A percentile compares a stretch with the other conserved stretches of the same genome.
These are phyloP conservation scores for Caenorhabditis sinica DNA, from an alignment of 2,888 invertebrate species.

Conservation along the genomic window DNA sequence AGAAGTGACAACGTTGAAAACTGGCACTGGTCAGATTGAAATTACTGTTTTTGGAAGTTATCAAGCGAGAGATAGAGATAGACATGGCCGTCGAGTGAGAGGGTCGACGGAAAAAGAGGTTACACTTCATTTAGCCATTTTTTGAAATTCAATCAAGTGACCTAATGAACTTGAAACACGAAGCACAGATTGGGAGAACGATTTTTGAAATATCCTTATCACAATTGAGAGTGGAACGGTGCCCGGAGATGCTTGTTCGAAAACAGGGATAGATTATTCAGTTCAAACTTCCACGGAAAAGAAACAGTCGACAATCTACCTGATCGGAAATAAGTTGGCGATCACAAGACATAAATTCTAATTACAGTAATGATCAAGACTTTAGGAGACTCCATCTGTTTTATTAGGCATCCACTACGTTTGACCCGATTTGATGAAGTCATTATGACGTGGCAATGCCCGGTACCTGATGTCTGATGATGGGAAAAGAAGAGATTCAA, in stretches of 20 bases:
- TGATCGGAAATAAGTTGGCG: not conserved
- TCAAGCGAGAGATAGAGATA: constrained; percentile 8
- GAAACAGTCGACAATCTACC: not conserved
- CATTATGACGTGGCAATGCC: constrained; percentile 38
- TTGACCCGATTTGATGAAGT: constrained; percentile 24
- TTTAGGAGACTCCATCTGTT: not conserved
- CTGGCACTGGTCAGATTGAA: constrained; percentile 52
- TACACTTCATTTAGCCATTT: constrained; percentile 22
- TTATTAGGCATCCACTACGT: not conserved
- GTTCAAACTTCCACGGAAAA: too few relatives aligned
- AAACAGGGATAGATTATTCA: too few relatives aligned
- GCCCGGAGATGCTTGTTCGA: too few relatives aligned
- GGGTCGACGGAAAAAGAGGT: constrained; percentile 15
- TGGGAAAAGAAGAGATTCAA: not conserved
- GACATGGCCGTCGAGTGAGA: not conserved
- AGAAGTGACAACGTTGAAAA: constrained; percentile 5
- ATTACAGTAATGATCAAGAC: constrained; percentile 6
- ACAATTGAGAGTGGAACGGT: too few relatives aligned
- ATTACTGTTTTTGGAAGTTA: constrained; percentile 42
- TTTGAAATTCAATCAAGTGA: constrained; percentile 23
- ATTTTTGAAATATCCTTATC: not conserved
- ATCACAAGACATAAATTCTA: constrained; percentile 47
- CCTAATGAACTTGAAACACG: constrained; percentile 20
- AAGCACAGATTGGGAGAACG: not conserved
- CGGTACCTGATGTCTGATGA: constrained; percentile 26